Base-by-base conservation (phyloP, 2,888 invertebrate species). In the Tupiocoris notatus region DNA sequence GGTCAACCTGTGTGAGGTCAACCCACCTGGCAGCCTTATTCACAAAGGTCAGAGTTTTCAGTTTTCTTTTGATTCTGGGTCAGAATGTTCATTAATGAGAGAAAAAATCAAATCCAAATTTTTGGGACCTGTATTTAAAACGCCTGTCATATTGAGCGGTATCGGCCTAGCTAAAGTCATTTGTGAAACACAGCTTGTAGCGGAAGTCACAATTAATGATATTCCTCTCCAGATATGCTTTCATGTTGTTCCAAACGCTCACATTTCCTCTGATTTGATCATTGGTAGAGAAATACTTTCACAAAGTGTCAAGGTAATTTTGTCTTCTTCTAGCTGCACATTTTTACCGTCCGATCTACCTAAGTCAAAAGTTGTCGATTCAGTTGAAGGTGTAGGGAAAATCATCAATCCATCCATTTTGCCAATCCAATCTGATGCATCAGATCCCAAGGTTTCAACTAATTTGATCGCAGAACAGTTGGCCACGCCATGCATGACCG, bases 21-120 rank as follows among this genome's bases (percentile, higher is more conserved):
- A 63, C 18, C 73, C 73, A 20, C 54, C 63, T 54, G 63, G 73
- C 1, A 21, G 1, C 22, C 58, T 65, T 16, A 65, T 23, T 9
- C 65, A 65, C 21, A 64, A 57, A 1, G 65, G 75, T 75, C 20
- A 75, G 23, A 2, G 23, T 24, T 63, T 54, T 16, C n/a, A 39
- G 25, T 73, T 73, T 57, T 7, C 2, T 58, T 68, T 68, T 68
- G 56, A 68, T 57, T 68, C 68, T 20, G 68, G 68, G 16, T 54
- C 68, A 16, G 58, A 58, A 12, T 64, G 64, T 23, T 64, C 64
- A 22, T 23, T 64, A 1, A 64, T 64, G n/a, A 6, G 57, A 1
- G 1, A 22, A 21, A 20, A 56, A 54, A 20, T 67, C 0, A n/a
- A 59, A 23, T 2, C 0, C 24, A 39, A 71, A 9, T 71, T 71